Evolutionary conservation across 2,888 invertebrate genomes (phyloP).

Genomic region (Tenthredo amoena): DNA sequence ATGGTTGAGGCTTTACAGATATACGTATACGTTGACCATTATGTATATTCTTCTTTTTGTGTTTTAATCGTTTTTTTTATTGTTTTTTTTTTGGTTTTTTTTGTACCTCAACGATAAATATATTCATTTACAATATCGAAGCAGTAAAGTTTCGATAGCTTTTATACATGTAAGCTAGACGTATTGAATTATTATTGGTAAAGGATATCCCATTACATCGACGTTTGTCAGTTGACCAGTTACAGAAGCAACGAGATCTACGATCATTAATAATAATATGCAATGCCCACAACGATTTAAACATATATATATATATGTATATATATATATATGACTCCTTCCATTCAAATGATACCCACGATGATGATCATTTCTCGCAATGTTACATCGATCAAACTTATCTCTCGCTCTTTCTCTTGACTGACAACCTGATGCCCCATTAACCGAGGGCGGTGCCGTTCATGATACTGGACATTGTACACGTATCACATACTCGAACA

Average conservation of each 20-base stretch:
- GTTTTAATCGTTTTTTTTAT: background rate
- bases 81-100: background rate
- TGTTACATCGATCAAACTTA: slow-evolving; percentile 60
- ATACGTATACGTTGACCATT: background rate
- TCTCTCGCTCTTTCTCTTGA: background rate
- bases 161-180: background rate
- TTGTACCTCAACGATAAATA: background rate
- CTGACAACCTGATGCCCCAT: slow-evolving; percentile 61
- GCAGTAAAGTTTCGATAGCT: background rate
- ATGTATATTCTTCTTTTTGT: background rate
- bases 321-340: slow-evolving; percentile 53
- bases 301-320: background rate
- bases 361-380: slow-evolving; percentile 51
- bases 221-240: slow-evolving; percentile 9
- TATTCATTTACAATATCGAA: background rate
- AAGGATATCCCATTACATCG: slow-evolving; percentile 33
- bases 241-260: slow-evolving; percentile 56
- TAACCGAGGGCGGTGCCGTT: slow-evolving; percentile 24
- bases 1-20: background rate
- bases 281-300: slow-evolving; percentile 56
- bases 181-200: slow-evolving; percentile 35
- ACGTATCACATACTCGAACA: background rate
- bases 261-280: slow-evolving; percentile 61
- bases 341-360: slow-evolving; percentile 60
- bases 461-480: background rate